A percentile compares a stretch with the other conserved stretches of the same genome.
Conservation (phyloP, 2,113 vertebrate genomes). For the Hucho hucho region DNA sequence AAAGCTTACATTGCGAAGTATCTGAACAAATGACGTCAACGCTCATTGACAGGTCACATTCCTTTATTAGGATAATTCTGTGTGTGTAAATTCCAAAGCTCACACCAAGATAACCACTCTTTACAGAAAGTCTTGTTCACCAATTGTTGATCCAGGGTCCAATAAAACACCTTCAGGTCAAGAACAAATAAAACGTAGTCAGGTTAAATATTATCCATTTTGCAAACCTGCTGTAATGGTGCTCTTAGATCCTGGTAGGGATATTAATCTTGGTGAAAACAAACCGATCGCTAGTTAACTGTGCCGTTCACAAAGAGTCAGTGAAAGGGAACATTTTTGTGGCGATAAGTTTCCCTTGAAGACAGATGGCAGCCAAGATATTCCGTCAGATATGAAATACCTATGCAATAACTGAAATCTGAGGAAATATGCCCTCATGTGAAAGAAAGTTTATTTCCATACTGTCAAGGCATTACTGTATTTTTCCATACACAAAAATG, state of each 20-base stretch:
- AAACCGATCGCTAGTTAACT: conserved; percentile 17
- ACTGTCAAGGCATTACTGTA: neutral
- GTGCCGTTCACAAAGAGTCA: conserved; percentile 27
- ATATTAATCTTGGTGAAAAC: conserved; percentile 12
- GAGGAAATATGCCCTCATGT: conserved; percentile 37
- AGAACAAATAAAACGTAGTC: conserved; percentile 51
- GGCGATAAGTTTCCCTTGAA: conserved; percentile 50
- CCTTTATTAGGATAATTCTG: neutral
- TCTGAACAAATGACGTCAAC: too few species aligned
- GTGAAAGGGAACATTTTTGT: conserved; percentile 33
- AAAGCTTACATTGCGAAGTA: too few species aligned
- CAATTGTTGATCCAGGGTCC: conserved; percentile 8
- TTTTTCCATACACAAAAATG: neutral
- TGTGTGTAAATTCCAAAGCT: neutral
- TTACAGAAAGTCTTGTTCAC: neutral
- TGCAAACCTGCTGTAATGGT: conserved; percentile 14
- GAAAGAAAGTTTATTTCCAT: conserved; percentile 35
- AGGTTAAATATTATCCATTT: conserved; percentile 59
- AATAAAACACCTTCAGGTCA: conserved; percentile 50
- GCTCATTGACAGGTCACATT: neutral
- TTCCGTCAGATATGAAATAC: conserved; percentile 26
- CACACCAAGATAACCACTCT: neutral
- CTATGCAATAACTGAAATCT: conserved; percentile 33
- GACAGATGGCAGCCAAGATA: conserved; percentile 36
- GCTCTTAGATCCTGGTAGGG: conserved; percentile 16